Evolutionary conservation across 1,140 invertebrate genomes (phyloP).

Genomic region (Psix sp.): DNA sequence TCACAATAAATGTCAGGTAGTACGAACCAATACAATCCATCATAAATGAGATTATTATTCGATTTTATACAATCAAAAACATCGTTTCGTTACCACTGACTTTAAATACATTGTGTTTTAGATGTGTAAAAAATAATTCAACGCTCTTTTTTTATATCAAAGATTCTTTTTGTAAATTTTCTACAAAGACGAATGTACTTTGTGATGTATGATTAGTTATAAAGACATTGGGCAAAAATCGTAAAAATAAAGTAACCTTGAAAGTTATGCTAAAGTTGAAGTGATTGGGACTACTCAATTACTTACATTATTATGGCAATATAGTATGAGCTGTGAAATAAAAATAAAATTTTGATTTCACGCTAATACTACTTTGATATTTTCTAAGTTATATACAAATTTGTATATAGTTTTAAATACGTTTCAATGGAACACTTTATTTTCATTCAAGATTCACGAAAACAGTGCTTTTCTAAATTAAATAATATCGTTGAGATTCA

Average conservation of each 20-base stretch:
- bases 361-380: constrained; percentile 40
- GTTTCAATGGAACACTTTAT: constrained; percentile 41
- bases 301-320: constrained; percentile 31
- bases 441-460: constrained; percentile 28
- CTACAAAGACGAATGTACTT: constrained; percentile 8
- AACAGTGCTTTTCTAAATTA: constrained; percentile 24
- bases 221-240: not conserved
- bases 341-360: constrained; percentile 28
- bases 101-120: no score
- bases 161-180: constrained; percentile 16
- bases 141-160: not conserved
- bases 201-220: constrained; percentile 8
- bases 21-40: constrained; percentile 17
- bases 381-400: constrained; percentile 47
- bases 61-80: not conserved
- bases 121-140: no score
- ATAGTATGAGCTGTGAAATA: constrained; percentile 11
- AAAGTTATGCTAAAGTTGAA: constrained; percentile 32
- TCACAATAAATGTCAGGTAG: constrained; percentile 31
- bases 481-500: no score
- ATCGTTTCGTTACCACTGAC: not conserved
- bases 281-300: constrained; percentile 23
- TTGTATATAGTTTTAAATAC: constrained; percentile 56
- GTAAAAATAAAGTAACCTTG: constrained; percentile 6
- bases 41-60: constrained; percentile 5